Evolutionary conservation across 2,888 invertebrate species (phyloP).

Genomic region (Maniola hyperantus): DNA sequence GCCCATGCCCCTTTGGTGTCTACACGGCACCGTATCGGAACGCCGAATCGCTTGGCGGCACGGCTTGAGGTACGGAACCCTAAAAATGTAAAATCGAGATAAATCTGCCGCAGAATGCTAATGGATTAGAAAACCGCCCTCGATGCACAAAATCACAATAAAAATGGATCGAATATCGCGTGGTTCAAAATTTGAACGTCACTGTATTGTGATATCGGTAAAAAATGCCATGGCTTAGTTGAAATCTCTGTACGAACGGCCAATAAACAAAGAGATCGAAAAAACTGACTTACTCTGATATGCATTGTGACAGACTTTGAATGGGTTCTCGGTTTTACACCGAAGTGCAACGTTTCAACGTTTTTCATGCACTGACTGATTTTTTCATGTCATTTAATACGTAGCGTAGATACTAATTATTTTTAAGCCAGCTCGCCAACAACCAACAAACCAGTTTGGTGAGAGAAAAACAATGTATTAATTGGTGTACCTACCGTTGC

Average conservation of each 20-base stretch:
- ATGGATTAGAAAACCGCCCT: constrained; percentile 30
- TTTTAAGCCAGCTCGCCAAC: no score
- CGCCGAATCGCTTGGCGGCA: no score
- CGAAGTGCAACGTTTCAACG: neutral
- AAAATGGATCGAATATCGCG: constrained; percentile 18
- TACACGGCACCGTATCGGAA: no score
- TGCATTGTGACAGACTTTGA: constrained; percentile 55
- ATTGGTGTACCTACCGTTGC: no score
- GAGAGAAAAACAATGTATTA: no score
- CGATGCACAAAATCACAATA: constrained; percentile 24
- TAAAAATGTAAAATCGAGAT: constrained; percentile 5
- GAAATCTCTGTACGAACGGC: constrained; percentile 30
- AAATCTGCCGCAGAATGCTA: constrained; percentile 21
- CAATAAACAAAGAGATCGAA: constrained; percentile 51
- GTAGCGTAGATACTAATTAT: no score
- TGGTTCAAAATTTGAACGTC: constrained; percentile 23
- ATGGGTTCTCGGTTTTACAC: constrained; percentile 31
- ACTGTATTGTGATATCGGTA: constrained; percentile 25
- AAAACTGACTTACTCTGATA: constrained; percentile 55
- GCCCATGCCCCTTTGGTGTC: no score
- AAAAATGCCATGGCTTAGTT: constrained; percentile 23
- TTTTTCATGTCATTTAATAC: no score
- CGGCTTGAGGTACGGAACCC: no score
- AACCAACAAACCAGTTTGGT: no score
- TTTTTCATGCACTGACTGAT: no score